Conservation (phyloP, 1,140 invertebrate species). For the Drosophila sproati region DNA sequence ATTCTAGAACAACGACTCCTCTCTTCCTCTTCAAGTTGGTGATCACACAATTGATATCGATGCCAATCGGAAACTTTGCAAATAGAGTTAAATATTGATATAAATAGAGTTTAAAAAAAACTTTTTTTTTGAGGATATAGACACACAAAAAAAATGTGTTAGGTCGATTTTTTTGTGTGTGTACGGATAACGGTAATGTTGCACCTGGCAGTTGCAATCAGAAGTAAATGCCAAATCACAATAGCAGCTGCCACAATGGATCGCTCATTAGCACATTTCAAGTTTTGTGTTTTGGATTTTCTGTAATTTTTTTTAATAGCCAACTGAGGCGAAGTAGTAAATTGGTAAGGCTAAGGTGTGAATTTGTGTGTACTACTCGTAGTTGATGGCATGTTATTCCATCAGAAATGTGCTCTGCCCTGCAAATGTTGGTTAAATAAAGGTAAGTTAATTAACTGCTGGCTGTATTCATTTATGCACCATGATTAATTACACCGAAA, state of each 20-base stretch:
- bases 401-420: not conserved
- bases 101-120: too few relatives aligned
- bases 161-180: not conserved
- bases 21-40: too few relatives aligned
- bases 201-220: conserved; percentile 26
- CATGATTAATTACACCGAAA: conserved; percentile 72
- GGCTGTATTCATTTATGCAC: conserved; percentile 78
- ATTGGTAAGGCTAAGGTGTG: conserved; percentile 39
- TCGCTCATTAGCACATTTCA: conserved; percentile 66
- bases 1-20: too few relatives aligned
- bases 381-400: conserved; percentile 2
- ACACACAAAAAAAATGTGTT: too few relatives aligned
- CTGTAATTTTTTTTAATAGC: conserved; percentile 8
- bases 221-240: conserved; percentile 58
- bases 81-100: too few relatives aligned
- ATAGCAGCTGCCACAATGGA: conserved; percentile 61
- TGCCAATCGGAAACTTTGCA: too few relatives aligned
- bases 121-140: too few relatives aligned
- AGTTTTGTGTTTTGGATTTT: conserved; percentile 7
- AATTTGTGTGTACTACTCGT: not conserved
- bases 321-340: conserved; percentile 32
- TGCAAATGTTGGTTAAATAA: conserved; percentile 71
- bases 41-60: not conserved
- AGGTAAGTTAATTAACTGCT: conserved; percentile 80
- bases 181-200: not conserved